phyloP scores from a whole-genome alignment of 2,113 vertebrate species.

The Crotalus viridis region DNA sequence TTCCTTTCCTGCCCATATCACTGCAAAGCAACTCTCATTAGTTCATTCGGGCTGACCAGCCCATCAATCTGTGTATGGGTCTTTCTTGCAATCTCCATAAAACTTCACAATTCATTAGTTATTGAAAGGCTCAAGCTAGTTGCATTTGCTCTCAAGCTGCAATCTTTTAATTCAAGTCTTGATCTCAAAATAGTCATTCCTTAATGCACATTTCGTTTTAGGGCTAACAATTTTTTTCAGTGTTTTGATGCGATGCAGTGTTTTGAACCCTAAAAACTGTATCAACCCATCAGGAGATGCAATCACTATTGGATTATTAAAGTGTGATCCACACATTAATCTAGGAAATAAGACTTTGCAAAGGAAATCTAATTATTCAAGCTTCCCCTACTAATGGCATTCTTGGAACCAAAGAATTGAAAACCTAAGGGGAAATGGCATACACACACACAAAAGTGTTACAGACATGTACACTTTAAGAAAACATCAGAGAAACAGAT shows the following conservation, averaged over 20 bases:
- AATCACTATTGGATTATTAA: background rate
- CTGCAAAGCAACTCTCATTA: background rate
- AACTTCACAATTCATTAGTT: background rate
- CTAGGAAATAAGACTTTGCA: background rate
- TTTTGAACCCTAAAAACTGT: background rate
- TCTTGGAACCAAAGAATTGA: background rate
- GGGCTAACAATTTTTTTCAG: background rate
- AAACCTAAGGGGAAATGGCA: background rate
- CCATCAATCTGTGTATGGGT: background rate
- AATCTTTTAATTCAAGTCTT: background rate
- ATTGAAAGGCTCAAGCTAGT: background rate
- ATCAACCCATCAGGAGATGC: background rate
- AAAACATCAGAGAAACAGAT: constrained; percentile 26
- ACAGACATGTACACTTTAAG: background rate
- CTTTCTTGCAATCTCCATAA: background rate
- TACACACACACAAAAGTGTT: background rate
- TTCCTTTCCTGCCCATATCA: fast-evolving
- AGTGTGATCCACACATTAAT: background rate
- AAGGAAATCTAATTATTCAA: background rate
- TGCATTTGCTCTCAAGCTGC: background rate
- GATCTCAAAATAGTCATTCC: background rate
- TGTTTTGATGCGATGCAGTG: background rate
- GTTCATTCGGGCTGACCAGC: background rate
- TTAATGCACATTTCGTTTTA: background rate
- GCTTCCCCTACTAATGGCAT: background rate